Base-by-base conservation (phyloP, 2,113 vertebrate species). In the Sinocyclocheilus maitianheensis region DNA sequence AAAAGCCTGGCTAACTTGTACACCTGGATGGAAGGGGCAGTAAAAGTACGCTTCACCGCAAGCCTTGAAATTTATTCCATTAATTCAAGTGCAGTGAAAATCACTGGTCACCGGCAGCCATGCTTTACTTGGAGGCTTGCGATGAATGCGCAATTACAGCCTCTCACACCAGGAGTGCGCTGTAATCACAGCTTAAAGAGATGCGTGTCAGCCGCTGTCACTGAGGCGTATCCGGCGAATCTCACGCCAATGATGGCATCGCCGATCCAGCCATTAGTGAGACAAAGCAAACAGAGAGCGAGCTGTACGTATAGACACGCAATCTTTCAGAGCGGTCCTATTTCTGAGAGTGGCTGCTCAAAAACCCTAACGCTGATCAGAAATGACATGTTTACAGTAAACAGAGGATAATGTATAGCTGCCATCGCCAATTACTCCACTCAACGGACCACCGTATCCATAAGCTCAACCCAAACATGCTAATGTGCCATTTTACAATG, bases 341-440 rank as follows among this genome's bases (percentile, higher is more conserved):
- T 37, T 34, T 69, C 62, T 46, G n/a, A 18, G 40, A 11, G 22
- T 13, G n/a, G 24, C 63, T 34, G 48, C 62, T 63, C 63, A 74
- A 82, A 85, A 84, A 69, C 20, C 40, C 85, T 62, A 48, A 72
- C 37, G 20, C 46, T 84, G 65, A 90, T 87, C 71, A 88, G 40
- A 71, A 77, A 83, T 77, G 85, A 85, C 87, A 86, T 87, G 89
- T 87, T 90, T 87, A 89, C 62, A 69, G 85, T 83, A 89, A 89
- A 90, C 87, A 74, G 77, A 78, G 53, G 48, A 75, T 43, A 88
- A 90, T 79, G 62, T 84, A 87, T 60, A 69, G 79, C 80, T 30
- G 34, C 53, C 34, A 71, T 83, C 18, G 22, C 30, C 79, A 90
- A 79, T 85, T 87, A 91, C 60, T 24, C 26, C 5, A 62, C 22